phyloP scores from a whole-genome alignment of 2,797 vertebrate genomes.

The Furcifer pardalis region DNA sequence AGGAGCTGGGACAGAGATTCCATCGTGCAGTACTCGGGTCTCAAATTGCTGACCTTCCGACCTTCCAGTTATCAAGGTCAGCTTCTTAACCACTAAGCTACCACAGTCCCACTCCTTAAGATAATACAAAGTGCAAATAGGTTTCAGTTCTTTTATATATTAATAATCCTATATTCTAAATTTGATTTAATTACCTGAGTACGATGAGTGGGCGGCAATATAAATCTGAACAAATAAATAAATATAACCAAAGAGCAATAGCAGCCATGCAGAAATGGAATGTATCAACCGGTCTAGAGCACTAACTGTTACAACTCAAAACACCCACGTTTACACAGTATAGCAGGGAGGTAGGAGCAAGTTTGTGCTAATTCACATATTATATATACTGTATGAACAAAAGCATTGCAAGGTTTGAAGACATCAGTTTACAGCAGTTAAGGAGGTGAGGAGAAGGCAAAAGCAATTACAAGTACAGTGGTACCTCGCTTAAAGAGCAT shows the following conservation, averaged over 20 bases:
- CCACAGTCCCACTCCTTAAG: no score
- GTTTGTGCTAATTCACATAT: no score
- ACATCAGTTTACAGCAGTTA: neutral
- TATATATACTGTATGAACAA: no score
- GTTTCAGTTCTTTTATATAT: neutral
- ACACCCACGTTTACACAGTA: neutral
- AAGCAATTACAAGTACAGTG: no score
- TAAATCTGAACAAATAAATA: no score
- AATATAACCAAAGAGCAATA: neutral
- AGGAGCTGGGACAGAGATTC: no score
- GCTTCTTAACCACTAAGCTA: no score
- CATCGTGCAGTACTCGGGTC: no score
- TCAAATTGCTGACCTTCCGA: no score
- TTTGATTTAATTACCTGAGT: neutral
- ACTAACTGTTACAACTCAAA: neutral
- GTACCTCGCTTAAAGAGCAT: no score
- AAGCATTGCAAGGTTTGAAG: neutral
- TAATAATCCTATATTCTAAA: neutral
- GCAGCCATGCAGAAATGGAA: neutral
- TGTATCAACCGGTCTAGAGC: neutral
- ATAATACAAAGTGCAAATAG: neutral
- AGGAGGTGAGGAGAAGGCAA: constrained; percentile 40
- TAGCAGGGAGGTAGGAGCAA: neutral
- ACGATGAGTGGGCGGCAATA: no score
- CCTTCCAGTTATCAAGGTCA: no score